Evolutionary conservation across 2,888 invertebrate genomes (phyloP).

Genomic region (Andrena hattorfiana): DNA sequence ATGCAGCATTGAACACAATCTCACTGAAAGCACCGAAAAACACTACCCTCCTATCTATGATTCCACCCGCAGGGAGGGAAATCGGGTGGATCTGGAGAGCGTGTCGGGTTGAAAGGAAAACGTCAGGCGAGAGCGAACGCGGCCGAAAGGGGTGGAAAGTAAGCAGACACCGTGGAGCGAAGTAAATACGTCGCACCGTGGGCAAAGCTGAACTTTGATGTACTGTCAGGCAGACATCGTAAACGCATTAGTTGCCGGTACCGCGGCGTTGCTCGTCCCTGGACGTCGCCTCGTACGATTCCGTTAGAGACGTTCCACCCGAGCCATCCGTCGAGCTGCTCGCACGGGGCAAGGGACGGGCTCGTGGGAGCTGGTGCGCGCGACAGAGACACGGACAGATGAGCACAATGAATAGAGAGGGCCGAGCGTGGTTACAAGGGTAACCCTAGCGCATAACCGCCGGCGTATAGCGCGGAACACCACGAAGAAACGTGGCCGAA

Average conservation of each 20-base stretch:
- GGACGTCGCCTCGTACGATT: slow-evolving; percentile 54
- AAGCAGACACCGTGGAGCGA: slow-evolving; percentile 26
- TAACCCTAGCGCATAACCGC: slow-evolving; percentile 47
- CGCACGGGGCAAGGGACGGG: slow-evolving; percentile 22
- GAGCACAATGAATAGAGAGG: slow-evolving; percentile 51
- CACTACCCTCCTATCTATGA: slow-evolving; percentile 34
- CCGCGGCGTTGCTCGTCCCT: slow-evolving; percentile 48
- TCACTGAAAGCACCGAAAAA: slow-evolving; percentile 19
- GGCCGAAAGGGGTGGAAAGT: slow-evolving; percentile 38
- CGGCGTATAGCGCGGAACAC: slow-evolving; percentile 42
- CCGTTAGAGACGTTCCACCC: slow-evolving; percentile 72
- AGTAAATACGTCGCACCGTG: slow-evolving; percentile 51
- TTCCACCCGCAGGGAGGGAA: slow-evolving; percentile 16
- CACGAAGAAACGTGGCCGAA: slow-evolving; percentile 56
- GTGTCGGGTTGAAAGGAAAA: slow-evolving; percentile 56
- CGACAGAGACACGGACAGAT: slow-evolving; percentile 49
- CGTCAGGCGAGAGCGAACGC: slow-evolving; percentile 20
- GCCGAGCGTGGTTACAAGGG: slow-evolving; percentile 36
- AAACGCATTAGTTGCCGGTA: slow-evolving; percentile 82
- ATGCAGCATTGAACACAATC: slow-evolving; percentile 3
- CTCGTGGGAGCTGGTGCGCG: slow-evolving; percentile 52
- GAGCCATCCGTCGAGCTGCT: slow-evolving; percentile 48
- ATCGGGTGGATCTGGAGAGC: slow-evolving; percentile 23
- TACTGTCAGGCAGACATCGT: slow-evolving; percentile 82
- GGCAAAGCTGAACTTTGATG: slow-evolving; percentile 80